Evolutionary conservation across 2,888 invertebrate species (phyloP).

Genomic region (Protophormia terraenovae): DNA sequence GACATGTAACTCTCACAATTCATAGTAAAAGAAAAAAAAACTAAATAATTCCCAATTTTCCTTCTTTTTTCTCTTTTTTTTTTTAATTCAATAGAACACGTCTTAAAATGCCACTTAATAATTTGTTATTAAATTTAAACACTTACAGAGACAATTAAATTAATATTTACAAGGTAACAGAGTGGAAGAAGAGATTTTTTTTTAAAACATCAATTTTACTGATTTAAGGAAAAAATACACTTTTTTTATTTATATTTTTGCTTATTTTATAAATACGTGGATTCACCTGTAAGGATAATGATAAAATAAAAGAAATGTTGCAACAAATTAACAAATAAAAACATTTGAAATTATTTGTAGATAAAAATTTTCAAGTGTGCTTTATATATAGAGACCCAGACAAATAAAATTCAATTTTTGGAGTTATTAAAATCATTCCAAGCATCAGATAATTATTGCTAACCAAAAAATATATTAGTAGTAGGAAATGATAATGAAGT

Average conservation of each 20-base stretch:
- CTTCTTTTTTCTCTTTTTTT: neutral
- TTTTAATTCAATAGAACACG: constrained; percentile 2
- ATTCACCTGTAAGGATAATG: constrained; percentile 78
- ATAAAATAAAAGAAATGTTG: constrained; percentile 57
- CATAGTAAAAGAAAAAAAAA: neutral
- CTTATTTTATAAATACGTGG: constrained; percentile 77
- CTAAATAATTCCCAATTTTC: neutral
- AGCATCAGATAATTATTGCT: neutral
- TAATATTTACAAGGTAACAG: constrained; percentile 64
- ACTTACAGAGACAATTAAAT: constrained; percentile 44
- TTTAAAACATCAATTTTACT: constrained; percentile 6
- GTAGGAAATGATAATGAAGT: neutral
- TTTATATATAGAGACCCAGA: too few species aligned
- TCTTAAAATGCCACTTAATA: constrained; percentile 33
- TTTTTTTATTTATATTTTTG: neutral
- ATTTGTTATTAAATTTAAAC: constrained; percentile 35
- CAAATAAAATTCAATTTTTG: too few species aligned
- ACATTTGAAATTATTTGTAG: neutral
- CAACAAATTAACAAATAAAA: constrained; percentile 40
- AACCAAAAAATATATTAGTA: constrained; percentile 19
- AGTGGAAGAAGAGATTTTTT: constrained; percentile 19
- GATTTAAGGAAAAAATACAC: constrained; percentile 24
- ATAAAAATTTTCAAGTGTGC: too few species aligned
- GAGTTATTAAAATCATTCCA: constrained; percentile 11
- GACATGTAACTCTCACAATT: constrained; percentile 10